A percentile compares a stretch with the other conserved stretches of the same genome.
These are phyloP conservation scores for Suillia variegata DNA, from an alignment of 2,888 invertebrate species.

Conservation along the genomic window DNA sequence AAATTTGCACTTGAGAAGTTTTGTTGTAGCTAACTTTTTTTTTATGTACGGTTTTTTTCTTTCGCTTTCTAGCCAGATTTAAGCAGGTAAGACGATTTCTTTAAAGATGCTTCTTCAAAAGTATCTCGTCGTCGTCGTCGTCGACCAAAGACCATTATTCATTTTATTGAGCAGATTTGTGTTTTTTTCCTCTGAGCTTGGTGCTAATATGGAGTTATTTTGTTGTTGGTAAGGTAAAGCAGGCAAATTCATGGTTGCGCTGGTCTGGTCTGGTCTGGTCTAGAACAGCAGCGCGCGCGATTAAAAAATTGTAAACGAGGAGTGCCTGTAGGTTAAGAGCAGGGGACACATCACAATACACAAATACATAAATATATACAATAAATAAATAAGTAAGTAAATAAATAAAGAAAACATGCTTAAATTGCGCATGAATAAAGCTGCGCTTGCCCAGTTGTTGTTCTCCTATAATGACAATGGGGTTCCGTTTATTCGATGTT, in stretches of 20 bases:
- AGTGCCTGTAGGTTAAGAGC: not conserved
- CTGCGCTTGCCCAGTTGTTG: not conserved
- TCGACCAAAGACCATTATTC: conserved; percentile 14
- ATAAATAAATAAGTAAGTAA: no score
- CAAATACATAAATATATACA: not conserved
- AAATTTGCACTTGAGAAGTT: not conserved
- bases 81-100: conserved; percentile 16
- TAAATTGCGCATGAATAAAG: no score
- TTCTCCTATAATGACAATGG: not conserved
- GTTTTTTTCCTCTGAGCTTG: not conserved
- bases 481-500: no score
- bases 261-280: no score
- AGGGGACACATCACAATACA: not conserved
- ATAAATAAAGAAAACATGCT: no score
- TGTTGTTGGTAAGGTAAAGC: no score
- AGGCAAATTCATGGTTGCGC: no score
- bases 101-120: not conserved
- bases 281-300: no score
- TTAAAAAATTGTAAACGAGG: not conserved
- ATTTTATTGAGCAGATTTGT: conserved; percentile 11
- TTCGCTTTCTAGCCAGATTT: not conserved
- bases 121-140: conserved; percentile 11
- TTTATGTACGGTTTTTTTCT: not conserved
- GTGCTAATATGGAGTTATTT: not conserved
- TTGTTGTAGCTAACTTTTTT: no score